Conservation (phyloP, 2,888 invertebrate species). For the Calameuta filiformis region DNA sequence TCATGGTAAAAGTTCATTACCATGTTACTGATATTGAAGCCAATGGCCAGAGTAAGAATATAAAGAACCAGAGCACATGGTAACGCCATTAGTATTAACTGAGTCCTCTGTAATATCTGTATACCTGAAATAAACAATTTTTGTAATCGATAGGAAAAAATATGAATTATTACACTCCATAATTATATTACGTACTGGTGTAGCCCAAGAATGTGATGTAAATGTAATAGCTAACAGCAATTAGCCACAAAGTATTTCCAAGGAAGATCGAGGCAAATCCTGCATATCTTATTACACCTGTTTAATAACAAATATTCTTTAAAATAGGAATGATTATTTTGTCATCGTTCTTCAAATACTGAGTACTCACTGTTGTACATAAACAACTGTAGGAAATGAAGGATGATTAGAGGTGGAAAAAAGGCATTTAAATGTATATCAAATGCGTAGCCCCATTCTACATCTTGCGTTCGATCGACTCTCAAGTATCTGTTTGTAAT, state of each 20-base stretch:
- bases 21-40: conserved; percentile 86
- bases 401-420: conserved; percentile 93
- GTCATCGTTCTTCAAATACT: neutral
- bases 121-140: conserved; percentile 74
- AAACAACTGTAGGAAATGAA: conserved; percentile 92
- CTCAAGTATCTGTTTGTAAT: conserved; percentile 83
- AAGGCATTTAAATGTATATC: conserved; percentile 99
- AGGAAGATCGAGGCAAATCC: conserved; percentile 85
- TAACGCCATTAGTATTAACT: conserved; percentile 85
- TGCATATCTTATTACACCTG: conserved; percentile 82
- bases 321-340: neutral
- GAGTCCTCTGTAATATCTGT: conserved; percentile 86
- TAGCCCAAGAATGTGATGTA: conserved; percentile 98
- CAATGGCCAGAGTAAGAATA: conserved; percentile 79
- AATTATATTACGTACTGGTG: conserved; percentile 76
- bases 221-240: conserved; percentile 90
- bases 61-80: conserved; percentile 82
- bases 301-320: conserved; percentile 34
- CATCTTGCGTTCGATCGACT: conserved; percentile 77
- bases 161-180: conserved; percentile 11
- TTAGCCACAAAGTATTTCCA: conserved; percentile 94
- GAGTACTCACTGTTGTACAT: conserved; percentile 80
- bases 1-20: conserved; percentile 88
- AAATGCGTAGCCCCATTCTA: conserved; percentile 99
- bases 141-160: conserved; percentile 5